A percentile compares a stretch with the other conserved stretches of the same genome.
Evolutionary conservation across 2,797 vertebrate species (phyloP).

Genomic region (Hozukius guyotensis): DNA sequence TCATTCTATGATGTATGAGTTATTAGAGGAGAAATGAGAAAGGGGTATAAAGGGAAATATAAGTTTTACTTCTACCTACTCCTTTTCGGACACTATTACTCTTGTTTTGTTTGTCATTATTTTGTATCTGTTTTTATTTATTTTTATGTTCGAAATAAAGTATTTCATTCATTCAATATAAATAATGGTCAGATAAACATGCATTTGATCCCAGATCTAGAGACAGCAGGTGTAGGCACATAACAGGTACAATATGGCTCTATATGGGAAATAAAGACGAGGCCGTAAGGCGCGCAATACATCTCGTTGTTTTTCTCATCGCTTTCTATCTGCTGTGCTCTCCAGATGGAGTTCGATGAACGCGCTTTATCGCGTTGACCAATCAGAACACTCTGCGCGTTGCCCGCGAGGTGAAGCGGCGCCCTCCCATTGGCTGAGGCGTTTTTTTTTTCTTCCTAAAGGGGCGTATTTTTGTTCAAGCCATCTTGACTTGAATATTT

Average conservation of each 20-base stretch:
- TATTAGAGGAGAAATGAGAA: no score
- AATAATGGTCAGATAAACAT: no score
- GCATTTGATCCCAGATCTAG: no score
- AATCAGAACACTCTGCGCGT: constrained; percentile 73
- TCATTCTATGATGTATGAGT: no score
- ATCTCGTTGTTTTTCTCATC: constrained; percentile 68
- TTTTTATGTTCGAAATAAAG: no score
- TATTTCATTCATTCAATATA: no score
- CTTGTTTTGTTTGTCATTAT: no score
- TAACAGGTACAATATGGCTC: background rate
- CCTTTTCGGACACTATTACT: no score
- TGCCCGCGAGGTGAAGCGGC: constrained; percentile 57
- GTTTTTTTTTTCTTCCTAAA: constrained; percentile 77
- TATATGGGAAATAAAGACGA: constrained; percentile 4
- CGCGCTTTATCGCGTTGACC: constrained; percentile 35
- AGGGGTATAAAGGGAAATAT: no score
- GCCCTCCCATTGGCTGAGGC: constrained; percentile 68
- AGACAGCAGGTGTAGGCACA: background rate
- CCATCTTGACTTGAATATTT: constrained; percentile 86
- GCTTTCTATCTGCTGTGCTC: constrained; percentile 17
- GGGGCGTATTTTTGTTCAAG: constrained; percentile 87
- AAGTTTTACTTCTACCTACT: no score
- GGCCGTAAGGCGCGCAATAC: constrained; percentile 62
- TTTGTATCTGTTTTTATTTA: no score
- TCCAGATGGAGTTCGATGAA: constrained; percentile 23